Evolutionary conservation across 2,797 vertebrate species (phyloP).

Genomic region (Taeniopygia guttata): DNA sequence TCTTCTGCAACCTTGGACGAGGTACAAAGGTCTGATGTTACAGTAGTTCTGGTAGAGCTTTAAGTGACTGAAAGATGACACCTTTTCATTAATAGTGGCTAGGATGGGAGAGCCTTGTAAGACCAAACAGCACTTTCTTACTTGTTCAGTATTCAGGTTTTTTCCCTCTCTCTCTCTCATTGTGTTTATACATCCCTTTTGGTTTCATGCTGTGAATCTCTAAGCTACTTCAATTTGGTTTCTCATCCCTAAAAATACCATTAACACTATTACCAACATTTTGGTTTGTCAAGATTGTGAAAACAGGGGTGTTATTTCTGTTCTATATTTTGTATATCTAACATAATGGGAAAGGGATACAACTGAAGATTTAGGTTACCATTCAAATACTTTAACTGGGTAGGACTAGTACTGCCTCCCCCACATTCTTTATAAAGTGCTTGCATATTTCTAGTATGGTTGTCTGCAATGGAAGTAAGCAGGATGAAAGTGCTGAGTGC

Average conservation of each 20-base stretch:
- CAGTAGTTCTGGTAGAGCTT: not conserved
- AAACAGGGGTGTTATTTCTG: not conserved
- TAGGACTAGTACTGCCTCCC: not conserved
- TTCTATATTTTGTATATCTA: not conserved
- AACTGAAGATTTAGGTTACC: not conserved
- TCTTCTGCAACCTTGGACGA: not conserved
- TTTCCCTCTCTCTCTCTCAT: not conserved
- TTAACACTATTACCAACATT: not conserved
- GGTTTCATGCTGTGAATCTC: not conserved
- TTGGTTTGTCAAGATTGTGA: not conserved
- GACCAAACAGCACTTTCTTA: not conserved
- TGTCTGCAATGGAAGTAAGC: not conserved
- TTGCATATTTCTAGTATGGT: not conserved
- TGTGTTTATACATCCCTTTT: not conserved
- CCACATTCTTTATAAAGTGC: not conserved
- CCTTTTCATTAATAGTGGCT: not conserved
- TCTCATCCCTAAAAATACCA: not conserved
- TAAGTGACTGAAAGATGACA: not conserved
- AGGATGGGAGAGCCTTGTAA: not conserved
- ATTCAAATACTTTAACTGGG: not conserved
- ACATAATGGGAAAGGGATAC: not conserved
- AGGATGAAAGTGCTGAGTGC: not conserved
- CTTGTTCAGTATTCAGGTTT: not conserved
- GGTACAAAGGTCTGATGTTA: not conserved
- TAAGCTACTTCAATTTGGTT: not conserved